Conservation (phyloP, 1,140 invertebrate species). For the Nomia melanderi region DNA sequence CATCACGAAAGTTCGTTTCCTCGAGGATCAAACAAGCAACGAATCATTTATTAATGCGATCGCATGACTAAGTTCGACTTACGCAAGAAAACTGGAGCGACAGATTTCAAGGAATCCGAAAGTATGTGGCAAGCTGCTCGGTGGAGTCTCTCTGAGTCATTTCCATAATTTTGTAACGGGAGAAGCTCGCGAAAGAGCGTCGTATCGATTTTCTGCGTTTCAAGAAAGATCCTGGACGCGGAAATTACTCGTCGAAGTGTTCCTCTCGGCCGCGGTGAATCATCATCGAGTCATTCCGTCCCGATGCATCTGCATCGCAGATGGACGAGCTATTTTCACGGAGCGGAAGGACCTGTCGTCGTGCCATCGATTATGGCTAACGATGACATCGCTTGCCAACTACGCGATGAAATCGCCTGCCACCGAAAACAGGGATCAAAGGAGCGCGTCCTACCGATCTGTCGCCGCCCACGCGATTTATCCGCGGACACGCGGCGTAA, state of each 20-base stretch:
- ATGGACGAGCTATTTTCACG: slow-evolving; percentile 20
- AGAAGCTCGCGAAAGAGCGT: background rate
- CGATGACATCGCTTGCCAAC: background rate
- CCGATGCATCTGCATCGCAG: slow-evolving; percentile 27
- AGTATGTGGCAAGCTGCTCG: background rate
- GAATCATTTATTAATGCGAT: background rate
- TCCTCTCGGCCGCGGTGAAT: slow-evolving; percentile 27
- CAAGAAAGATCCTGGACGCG: background rate
- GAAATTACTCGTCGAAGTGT: slow-evolving; percentile 13
- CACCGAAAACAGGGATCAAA: background rate
- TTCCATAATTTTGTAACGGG: background rate
- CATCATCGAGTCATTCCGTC: slow-evolving; percentile 51
- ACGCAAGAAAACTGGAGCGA: background rate
- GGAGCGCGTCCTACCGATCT: too few relatives aligned
- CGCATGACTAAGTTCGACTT: background rate
- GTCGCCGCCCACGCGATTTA: background rate
- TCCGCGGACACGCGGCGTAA: background rate
- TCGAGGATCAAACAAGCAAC: background rate
- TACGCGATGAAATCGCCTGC: background rate
- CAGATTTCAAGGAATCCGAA: background rate
- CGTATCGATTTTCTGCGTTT: background rate
- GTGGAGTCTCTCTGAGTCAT: background rate
- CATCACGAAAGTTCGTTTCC: background rate
- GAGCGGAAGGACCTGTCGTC: background rate
- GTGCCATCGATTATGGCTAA: slow-evolving; percentile 7